Conservation (phyloP, 2,797 vertebrate species). For the Parauchenoglanis punctatus region DNA sequence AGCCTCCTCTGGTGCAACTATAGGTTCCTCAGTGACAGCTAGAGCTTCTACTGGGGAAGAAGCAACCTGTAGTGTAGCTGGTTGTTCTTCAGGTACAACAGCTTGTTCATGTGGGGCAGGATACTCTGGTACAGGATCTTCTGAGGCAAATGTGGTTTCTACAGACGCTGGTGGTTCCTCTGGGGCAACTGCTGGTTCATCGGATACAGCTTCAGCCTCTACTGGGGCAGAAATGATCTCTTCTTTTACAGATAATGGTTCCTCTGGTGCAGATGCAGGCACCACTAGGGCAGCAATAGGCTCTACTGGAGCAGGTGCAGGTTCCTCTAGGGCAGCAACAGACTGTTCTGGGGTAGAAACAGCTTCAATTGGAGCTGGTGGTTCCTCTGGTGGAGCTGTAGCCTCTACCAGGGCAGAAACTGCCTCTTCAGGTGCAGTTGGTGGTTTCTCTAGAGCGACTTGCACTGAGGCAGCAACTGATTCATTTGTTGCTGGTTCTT, state of each 20-base stretch:
- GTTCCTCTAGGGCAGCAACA: slow-evolving; percentile 54
- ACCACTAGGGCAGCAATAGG: slow-evolving; percentile 57
- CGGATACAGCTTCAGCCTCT: slow-evolving; percentile 8
- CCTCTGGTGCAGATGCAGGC: slow-evolving; percentile 52
- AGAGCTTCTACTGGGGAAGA: slow-evolving; percentile 43
- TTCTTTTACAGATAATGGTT: slow-evolving; percentile 35
- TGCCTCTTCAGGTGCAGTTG: background rate
- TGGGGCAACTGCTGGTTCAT: background rate
- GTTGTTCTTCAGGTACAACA: slow-evolving; percentile 41
- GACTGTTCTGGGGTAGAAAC: background rate
- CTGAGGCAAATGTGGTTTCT: slow-evolving; percentile 1
- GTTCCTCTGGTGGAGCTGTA: background rate
- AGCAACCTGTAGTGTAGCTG: background rate
- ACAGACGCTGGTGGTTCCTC: slow-evolving; percentile 1
- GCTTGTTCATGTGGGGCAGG: slow-evolving; percentile 40
- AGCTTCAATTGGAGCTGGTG: background rate
- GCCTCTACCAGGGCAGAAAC: slow-evolving; percentile 38
- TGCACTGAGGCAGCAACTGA: background rate
- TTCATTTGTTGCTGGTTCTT: slow-evolving; percentile 18
- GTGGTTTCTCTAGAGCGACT: background rate
- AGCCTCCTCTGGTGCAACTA: slow-evolving; percentile 47
- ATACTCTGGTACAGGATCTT: slow-evolving; percentile 38
- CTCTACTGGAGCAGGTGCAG: slow-evolving; percentile 43
- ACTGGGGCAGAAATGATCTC: slow-evolving; percentile 41
- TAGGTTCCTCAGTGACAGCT: slow-evolving; percentile 45